Conservation (phyloP, 1,140 invertebrate genomes). For the Patella vulgata region DNA sequence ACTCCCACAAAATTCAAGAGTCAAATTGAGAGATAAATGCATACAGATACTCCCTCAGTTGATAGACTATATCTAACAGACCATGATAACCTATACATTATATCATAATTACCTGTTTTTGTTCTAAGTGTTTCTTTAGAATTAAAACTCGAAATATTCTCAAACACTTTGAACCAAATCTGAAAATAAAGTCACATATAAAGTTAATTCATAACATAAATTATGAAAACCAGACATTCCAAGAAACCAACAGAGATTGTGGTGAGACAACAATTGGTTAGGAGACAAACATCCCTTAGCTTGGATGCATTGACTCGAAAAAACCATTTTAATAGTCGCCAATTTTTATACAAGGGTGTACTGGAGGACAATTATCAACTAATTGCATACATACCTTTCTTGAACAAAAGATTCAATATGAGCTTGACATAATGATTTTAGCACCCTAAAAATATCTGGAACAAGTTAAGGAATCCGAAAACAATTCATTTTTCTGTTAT, state of each 20-base stretch:
- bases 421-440: constrained; percentile 72
- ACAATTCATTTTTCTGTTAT: not conserved
- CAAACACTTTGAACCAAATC: constrained; percentile 84
- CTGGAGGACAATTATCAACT: no score
- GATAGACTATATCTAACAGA: no score
- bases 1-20: no score
- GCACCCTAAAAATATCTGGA: constrained; percentile 49
- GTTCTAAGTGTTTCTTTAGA: constrained; percentile 82
- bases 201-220: no score
- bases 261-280: not conserved
- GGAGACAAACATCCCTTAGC: no score
- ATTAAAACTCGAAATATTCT: constrained; percentile 87
- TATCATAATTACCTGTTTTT: constrained; percentile 76
- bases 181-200: constrained; percentile 28
- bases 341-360: no score
- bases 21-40: no score
- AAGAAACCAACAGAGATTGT: not conserved
- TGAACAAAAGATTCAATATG: constrained; percentile 80
- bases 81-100: no score
- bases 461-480: not conserved
- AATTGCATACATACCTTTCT: constrained; percentile 72
- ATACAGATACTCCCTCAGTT: no score
- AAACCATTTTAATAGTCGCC: no score
- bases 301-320: no score
- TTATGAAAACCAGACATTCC: not conserved